Conservation (phyloP, 2,888 invertebrate genomes). For the Ornithoptera priamus region DNA sequence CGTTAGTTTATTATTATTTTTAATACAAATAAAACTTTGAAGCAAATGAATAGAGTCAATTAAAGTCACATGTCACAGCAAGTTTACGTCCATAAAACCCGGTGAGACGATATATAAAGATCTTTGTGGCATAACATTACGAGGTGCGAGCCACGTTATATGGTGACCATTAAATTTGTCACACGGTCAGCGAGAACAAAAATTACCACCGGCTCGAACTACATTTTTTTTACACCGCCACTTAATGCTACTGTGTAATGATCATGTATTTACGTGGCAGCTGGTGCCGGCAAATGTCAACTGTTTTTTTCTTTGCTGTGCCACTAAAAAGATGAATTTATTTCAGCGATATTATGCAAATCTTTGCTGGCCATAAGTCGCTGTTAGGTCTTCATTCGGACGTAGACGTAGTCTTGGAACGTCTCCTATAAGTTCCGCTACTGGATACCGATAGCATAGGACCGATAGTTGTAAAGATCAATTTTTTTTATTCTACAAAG, state of each 20-base stretch:
- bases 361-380: too few relatives aligned
- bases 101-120: constrained; percentile 23
- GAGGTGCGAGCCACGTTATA: constrained; percentile 33
- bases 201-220: constrained; percentile 37
- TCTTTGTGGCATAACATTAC: constrained; percentile 28
- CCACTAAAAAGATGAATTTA: constrained; percentile 38
- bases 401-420: background rate
- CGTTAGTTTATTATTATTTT: background rate
- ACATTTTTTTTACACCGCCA: constrained; percentile 39
- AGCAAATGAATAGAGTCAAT: constrained; percentile 1
- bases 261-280: constrained; percentile 44
- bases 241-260: constrained; percentile 50
- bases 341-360: constrained; percentile 25
- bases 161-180: constrained; percentile 38
- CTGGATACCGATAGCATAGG: too few relatives aligned
- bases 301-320: constrained; percentile 36
- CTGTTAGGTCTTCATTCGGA: too few relatives aligned
- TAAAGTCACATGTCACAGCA: background rate
- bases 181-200: constrained; percentile 37
- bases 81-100: constrained; percentile 15
- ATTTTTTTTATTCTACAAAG: too few relatives aligned
- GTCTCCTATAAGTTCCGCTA: too few relatives aligned
- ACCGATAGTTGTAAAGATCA: too few relatives aligned
- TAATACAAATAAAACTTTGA: background rate
- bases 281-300: constrained; percentile 42